Base-by-base conservation (phyloP, 2,888 invertebrate species). In the Diarsia dahlii region DNA sequence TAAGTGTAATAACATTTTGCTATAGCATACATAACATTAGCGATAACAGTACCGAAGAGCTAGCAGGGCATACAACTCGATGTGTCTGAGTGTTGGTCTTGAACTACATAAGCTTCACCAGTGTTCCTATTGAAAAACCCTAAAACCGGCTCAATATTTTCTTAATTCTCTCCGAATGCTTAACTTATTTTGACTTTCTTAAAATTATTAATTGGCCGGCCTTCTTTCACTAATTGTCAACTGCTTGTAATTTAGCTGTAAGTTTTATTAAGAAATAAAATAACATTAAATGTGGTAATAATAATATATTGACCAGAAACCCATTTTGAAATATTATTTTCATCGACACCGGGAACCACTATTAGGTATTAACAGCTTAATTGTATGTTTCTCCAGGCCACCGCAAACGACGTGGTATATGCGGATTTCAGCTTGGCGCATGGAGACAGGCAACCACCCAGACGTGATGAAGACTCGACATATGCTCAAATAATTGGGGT, bases 401-500 rank as follows among this genome's bases (percentile, higher is more conserved):
- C 69, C 13, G 12, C 23, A 50, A 50, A 70, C 23, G 71, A 70
- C 23, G 39, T 71, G 20, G 1, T 69, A 2, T 71, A 71, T 23
- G 71, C 71, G 23, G 71, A 70, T 15, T 34, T 71, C 50, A 48
- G 39, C 13, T 71, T 71, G 39, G 23, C 15, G 10, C 18, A 13
- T 9, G 70, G 20, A 39, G 2, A 20, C 50, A 28, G 23, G 15
- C 71, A 3, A 23, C 71, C 39, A 52, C 39, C 23, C 23, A 20
- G 10, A 23, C 23, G 23, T 39, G 23, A 71, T 23, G 71, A 70
- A 20, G 71, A 70, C 9, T 39, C 71, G 9, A 4, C 20, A 3
- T 71, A 71, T 71, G 71, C 71, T 28, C 23, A 71, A 71, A 52
- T 71, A 39, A 71, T 69, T 52, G 71, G 39, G 3, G 71, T 71